These are phyloP conservation scores for Diplodus sargus DNA, from an alignment of 2,797 vertebrate species.

Conservation along the genomic window DNA sequence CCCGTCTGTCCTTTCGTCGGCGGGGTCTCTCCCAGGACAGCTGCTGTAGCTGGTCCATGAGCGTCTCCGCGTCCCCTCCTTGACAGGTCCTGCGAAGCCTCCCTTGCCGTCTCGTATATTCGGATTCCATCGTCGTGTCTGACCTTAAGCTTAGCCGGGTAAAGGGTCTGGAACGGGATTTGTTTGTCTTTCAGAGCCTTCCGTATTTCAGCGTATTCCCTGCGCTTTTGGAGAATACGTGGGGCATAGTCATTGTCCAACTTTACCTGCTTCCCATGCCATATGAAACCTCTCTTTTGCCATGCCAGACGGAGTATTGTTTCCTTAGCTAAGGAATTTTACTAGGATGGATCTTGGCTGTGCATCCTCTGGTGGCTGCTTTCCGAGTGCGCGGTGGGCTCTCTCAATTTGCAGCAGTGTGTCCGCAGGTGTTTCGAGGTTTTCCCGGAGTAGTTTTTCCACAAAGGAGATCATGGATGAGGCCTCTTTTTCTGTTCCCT, in stretches of 20 bases:
- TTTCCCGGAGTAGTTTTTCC: neutral
- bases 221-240: neutral
- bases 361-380: neutral
- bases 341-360: neutral
- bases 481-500: too few species aligned
- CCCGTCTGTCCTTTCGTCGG: too few species aligned
- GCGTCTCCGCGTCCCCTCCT: too few species aligned
- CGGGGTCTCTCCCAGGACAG: too few species aligned
- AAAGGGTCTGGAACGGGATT: too few species aligned
- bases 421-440: too few species aligned
- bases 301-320: neutral
- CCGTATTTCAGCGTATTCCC: neutral
- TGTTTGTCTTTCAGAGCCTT: too few species aligned
- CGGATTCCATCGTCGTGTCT: too few species aligned
- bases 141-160: too few species aligned
- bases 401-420: neutral
- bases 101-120: too few species aligned
- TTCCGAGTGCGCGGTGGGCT: neutral
- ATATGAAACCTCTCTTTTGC: neutral
- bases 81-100: too few species aligned
- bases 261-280: neutral
- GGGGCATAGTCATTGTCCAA: neutral
- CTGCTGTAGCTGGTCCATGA: too few species aligned
- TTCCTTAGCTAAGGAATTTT: neutral
- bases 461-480: neutral